Base-by-base conservation (phyloP, 2,797 vertebrate genomes). In the Poeciliopsis infans region DNA sequence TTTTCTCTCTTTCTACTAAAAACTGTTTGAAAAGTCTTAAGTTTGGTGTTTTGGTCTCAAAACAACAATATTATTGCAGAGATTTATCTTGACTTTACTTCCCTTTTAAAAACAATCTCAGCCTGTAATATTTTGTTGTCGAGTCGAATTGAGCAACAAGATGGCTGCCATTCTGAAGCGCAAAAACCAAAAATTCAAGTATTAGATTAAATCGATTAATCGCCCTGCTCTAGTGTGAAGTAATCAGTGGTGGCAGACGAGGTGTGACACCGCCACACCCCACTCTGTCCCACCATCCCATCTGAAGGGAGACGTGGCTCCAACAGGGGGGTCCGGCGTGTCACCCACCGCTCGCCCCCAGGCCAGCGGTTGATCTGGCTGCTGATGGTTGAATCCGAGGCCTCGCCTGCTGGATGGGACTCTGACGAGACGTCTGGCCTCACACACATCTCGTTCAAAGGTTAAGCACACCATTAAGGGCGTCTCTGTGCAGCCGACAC, bases 391-490 rank as follows among this genome's bases (percentile, higher is more conserved):
- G 66, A 82, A 81, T 88, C 82, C 61, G 82, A 82, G 90, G 81
- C 82, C 85, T 85, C n/a, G 79, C 49, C 25, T 75, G 80, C 77
- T 51, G 77, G 83, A 86, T 49, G 64, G 83, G 85, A 77, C 88
- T 70, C 83, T 83, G 90, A 85, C 82, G 76, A 91, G 90, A 82
- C 49, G 80, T 85, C 87, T 83, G 83, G 82, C 79, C 89, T 88
- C 86, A 82, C 79, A 74, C 81, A 57, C 20, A 73, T 88, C 83
- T 83, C 74, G 79, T 86, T 93, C 92, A 93, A 92, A 94, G 93
- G 92, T 94, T 93, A 92, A 94, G 89, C 87, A 83, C 79, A 43
- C 92, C 33, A 87, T 93, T 92, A 91, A 66, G 81, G 86, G 83
- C 78, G 76, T 75, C 80, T 86, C 33, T 0, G 80, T 85, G 87